Evolutionary conservation across 2,797 vertebrate species (phyloP).

Genomic region (Pipistrellus kuhlii): DNA sequence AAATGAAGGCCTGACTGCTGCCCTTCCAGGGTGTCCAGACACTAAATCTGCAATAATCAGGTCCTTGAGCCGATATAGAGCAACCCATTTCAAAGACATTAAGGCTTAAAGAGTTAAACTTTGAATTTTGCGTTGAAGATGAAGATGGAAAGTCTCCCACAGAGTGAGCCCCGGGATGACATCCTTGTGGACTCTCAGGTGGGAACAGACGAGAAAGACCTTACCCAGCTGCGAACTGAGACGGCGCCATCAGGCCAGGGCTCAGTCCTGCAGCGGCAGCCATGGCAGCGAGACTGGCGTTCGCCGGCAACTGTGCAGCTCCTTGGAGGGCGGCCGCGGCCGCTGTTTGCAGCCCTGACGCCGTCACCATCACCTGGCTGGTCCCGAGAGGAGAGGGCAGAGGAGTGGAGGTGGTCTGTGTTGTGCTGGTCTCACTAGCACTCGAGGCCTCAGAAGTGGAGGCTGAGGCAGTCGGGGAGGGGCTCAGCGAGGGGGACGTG

Average conservation of each 20-base stretch:
- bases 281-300: slow-evolving; percentile 97
- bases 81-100: background rate
- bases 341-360: slow-evolving; percentile 91
- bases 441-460: slow-evolving; percentile 89
- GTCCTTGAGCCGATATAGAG: background rate
- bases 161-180: background rate
- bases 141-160: background rate
- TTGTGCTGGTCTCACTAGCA: slow-evolving; percentile 89
- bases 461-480: slow-evolving; percentile 90
- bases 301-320: slow-evolving; percentile 94
- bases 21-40: background rate
- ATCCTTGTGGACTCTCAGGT: background rate
- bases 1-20: background rate
- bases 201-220: slow-evolving; percentile 57
- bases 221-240: slow-evolving; percentile 97
- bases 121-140: rapidly evolving
- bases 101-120: background rate
- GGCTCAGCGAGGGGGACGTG: slow-evolving; percentile 94
- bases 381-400: slow-evolving; percentile 91
- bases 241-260: slow-evolving; percentile 96
- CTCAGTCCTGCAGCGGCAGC: slow-evolving; percentile 96
- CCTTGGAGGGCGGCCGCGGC: slow-evolving; percentile 94
- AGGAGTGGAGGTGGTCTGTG: slow-evolving; percentile 93
- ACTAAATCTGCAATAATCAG: background rate
- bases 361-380: slow-evolving; percentile 96